Percentiles rank a stretch among this genome's conserved stretches.
Evolutionary conservation across 2,113 vertebrate species (phyloP).

Genomic region (Antechinus flavipes): DNA sequence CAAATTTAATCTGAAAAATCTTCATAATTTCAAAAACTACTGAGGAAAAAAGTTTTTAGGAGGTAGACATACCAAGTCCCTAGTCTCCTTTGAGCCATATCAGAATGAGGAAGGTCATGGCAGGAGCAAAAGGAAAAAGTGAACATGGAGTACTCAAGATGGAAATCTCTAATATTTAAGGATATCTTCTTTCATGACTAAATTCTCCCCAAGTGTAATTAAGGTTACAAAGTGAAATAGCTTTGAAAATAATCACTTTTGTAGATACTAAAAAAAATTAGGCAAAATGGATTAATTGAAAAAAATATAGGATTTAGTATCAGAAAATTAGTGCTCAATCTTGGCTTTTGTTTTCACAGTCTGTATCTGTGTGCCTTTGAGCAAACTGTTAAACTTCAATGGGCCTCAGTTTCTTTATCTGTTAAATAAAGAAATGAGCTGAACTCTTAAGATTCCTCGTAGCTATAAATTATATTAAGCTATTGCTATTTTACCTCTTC

Average conservation of each 20-base stretch:
- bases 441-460: background rate
- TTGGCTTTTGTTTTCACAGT: background rate
- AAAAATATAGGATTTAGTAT: slow-evolving; percentile 3
- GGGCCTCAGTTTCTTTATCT: background rate
- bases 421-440: background rate
- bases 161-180: slow-evolving; percentile 1
- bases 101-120: slow-evolving; percentile 14
- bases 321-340: background rate
- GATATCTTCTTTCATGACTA: slow-evolving; percentile 39
- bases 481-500: background rate
- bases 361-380: background rate
- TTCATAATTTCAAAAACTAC: slow-evolving; percentile 31
- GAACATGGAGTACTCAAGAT: background rate
- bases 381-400: slow-evolving; percentile 33
- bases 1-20: slow-evolving; percentile 30
- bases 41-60: background rate
- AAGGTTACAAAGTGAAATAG: background rate
- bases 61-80: background rate
- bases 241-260: background rate
- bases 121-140: background rate
- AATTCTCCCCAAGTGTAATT: background rate
- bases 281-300: slow-evolving; percentile 1
- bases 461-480: background rate
- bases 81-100: background rate
- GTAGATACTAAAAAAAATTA: background rate